These are phyloP conservation scores for Marmota monax DNA, from an alignment of 2,113 vertebrate species.

Conservation along the genomic window DNA sequence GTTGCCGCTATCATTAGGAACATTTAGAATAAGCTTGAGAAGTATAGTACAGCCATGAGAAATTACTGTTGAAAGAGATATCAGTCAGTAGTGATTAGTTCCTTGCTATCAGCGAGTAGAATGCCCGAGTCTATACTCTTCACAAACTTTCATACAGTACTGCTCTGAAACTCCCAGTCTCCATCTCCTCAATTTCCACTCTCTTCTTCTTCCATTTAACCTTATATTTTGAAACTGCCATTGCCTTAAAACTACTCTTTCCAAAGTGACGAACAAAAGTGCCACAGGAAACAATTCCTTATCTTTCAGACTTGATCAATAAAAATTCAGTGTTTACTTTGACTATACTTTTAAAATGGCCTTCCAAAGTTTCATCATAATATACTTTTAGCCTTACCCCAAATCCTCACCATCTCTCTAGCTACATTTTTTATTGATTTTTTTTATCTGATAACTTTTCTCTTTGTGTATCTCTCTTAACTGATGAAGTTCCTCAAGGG, in stretches of 20 bases:
- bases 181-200: not conserved
- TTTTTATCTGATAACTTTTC: not conserved
- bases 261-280: conserved; percentile 13
- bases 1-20: not conserved
- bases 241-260: not conserved
- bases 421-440: not conserved
- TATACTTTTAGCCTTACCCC: not conserved
- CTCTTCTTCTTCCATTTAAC: not conserved
- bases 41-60: not conserved
- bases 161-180: not conserved
- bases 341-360: not conserved
- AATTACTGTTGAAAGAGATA: not conserved
- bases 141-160: not conserved
- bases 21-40: not conserved
- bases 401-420: not conserved
- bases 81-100: not conserved
- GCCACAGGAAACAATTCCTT: not conserved
- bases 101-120: not conserved
- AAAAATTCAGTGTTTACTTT: not conserved
- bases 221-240: not conserved
- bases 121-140: not conserved
- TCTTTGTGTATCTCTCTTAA: not conserved
- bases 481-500: not conserved
- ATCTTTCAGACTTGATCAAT: not conserved
- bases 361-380: not conserved